Evolutionary conservation across 2,113 vertebrate species (phyloP), one percentile per base, ranked within the genome.

Genomic region (Girardinichthys multiradiatus): DNA sequence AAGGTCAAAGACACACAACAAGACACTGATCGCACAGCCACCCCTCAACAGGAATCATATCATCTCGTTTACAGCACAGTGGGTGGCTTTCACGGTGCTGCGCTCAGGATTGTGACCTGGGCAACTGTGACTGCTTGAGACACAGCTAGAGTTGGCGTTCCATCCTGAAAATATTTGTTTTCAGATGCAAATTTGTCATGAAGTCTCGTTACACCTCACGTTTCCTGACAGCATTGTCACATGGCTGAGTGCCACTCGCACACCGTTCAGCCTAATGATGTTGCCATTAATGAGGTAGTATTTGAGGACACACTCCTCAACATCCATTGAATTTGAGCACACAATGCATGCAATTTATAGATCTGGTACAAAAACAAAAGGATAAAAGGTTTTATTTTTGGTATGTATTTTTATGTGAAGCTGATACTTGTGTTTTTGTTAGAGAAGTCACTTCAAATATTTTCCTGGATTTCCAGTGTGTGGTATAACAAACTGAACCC

Each of bases 31-130:
- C 87, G 83, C 72, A 65, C 86, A 65, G 83, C 83, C 81, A 64
- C 76, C 85, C 90, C 91, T 91, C 92, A 72, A 87, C 90, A 74
- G 90, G 90, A 84, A 78, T 81, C 86, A 74, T 89, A 81, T 90
- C 87, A 86, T 92, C 91, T 93, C 79, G 89, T 93, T 93, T 93
- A 82, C 90, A 82, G 85, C 93, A 73, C 90, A 90, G 91, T 67
- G 82, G 87, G 81, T 66, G 15, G 79, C 72, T 83, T 87, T 90
- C 89, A 87, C 79, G 70, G 72, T 57, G 77, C 77, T 70, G 29
- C n/a, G 76, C 66, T 64, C 73, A 63, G 74, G 74, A 83, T 79
- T 74, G 61, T 71, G 85, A 86, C 87, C 63, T 30, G 71, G 77
- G 74, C 72, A 76, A 76, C 69, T 28, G 72, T 87, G 83, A 86